Conservation (phyloP, 2,888 invertebrate genomes). For the Cataglyphis cursor region DNA sequence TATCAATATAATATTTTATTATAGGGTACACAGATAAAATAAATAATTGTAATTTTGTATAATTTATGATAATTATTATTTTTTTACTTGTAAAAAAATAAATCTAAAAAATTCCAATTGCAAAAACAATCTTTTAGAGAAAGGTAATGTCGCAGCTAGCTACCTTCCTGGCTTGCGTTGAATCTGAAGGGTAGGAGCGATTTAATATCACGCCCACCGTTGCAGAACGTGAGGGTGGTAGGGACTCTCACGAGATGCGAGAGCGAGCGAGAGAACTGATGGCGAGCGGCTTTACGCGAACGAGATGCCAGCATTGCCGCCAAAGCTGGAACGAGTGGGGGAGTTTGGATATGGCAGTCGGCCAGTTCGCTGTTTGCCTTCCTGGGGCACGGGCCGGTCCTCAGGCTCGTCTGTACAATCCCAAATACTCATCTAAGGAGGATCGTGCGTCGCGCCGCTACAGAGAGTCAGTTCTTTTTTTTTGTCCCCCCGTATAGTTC, state of each 20-base stretch:
- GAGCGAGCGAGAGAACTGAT: conserved; percentile 50
- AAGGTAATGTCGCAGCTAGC: conserved; percentile 28
- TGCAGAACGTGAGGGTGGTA: conserved; percentile 60
- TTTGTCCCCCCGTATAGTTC: conserved; percentile 30
- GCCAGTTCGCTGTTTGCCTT: conserved; percentile 86
- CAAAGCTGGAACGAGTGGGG: conserved; percentile 78
- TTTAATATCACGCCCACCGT: conserved; percentile 86
- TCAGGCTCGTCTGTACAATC: conserved; percentile 63
- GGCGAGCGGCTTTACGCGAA: conserved; percentile 53
- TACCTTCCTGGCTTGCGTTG: conserved; percentile 72
- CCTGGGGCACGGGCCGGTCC: conserved; percentile 84
- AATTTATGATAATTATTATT: conserved; percentile 5
- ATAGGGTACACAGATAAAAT: not conserved
- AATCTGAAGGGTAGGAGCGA: conserved; percentile 80
- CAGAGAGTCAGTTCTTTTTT: conserved; percentile 35
- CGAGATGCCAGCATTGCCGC: conserved; percentile 49
- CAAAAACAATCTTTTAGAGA: not conserved
- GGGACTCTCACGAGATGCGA: conserved; percentile 46
- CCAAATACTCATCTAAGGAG: conserved; percentile 55
- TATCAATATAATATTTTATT: not conserved
- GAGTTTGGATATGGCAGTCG: conserved; percentile 85
- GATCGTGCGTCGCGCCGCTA: conserved; percentile 32
- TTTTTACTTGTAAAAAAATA: not conserved
- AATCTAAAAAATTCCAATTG: not conserved
- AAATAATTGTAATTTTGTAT: not conserved